Conservation (phyloP, 2,797 vertebrate genomes). For the Spinibarbus caldwelli region DNA sequence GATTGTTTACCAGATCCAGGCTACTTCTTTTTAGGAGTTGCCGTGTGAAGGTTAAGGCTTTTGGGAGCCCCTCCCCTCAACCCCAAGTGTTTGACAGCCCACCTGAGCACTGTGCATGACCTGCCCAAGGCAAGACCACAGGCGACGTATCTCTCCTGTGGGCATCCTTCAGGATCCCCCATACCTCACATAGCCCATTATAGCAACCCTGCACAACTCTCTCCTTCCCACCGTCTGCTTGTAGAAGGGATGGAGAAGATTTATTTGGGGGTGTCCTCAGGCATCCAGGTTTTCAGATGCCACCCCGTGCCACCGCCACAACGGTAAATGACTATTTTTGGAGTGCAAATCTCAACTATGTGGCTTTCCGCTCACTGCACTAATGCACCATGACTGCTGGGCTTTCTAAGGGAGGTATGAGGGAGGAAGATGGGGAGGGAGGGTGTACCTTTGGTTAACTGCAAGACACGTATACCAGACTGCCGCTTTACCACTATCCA, state of each 20-base stretch:
- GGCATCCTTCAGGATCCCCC: slow-evolving; percentile 82
- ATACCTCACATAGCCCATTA: slow-evolving; percentile 70
- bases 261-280: slow-evolving; percentile 66
- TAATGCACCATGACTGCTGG: slow-evolving; percentile 70
- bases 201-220: slow-evolving; percentile 71
- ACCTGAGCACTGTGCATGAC: slow-evolving; percentile 81
- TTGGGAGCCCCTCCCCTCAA: slow-evolving; percentile 69
- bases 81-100: slow-evolving; percentile 76
- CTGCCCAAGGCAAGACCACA: slow-evolving; percentile 89
- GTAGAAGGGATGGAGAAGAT: slow-evolving; percentile 67
- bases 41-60: slow-evolving; percentile 56
- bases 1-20: slow-evolving; percentile 6
- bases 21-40: slow-evolving; percentile 19
- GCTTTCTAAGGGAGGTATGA: slow-evolving; percentile 13
- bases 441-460: slow-evolving; percentile 32
- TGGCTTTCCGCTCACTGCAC: slow-evolving; percentile 66
- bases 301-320: slow-evolving; percentile 57
- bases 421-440: background rate
- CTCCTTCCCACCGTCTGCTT: slow-evolving; percentile 68
- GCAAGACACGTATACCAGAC: slow-evolving; percentile 38
- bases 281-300: slow-evolving; percentile 70
- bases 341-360: slow-evolving; percentile 68
- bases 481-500: slow-evolving; percentile 46
- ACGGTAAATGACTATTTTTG: slow-evolving; percentile 69
- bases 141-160: slow-evolving; percentile 85